Base-by-base conservation (phyloP, 2,888 invertebrate genomes). In the Calliphora vomitoria region DNA sequence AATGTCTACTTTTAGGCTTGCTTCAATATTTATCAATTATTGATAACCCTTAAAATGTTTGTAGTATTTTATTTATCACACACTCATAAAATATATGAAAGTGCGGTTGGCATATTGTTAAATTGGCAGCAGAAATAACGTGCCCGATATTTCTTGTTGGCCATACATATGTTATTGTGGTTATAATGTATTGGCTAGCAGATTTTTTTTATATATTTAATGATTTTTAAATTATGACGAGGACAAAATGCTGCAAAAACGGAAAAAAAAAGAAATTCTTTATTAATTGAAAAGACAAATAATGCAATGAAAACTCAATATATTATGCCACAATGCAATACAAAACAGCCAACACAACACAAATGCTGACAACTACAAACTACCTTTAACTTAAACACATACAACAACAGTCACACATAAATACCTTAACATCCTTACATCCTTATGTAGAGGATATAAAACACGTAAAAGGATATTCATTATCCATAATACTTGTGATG, bases 151-250 rank as follows among this genome's bases (percentile, higher is more conserved):
- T 53, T 38, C 53, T 80, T 71, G 18, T 64, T 85, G 18, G 3
- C 38, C 85, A 79, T 85, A 87, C 85, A 79, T 85, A 87, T 81
- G 82, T 41, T 85, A 18, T 82, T 87, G 85, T 66, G 87, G 87
- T 87, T 64, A 44, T 47, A 76, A 44, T 72, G 47, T 76, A 81
- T 76, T 72, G 80, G 41, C 81, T 41, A 71, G 20, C 78, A 82
- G 62, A 50, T 85, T 82, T 76, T 85, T 82, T 76, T 74, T 72
- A 44, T 82, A 82, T 85, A 75, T 87, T 82, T 82, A 87, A 87
- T 87, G 85, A 87, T 82, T 87, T 87, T 82, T 79, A 87, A 87
- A 87, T 85, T 82, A 87, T 87, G 69, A 82, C 31, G 71, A 72
- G 47, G 44, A 31, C 66, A 78, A 18, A 11, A 11, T 6, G 15